Percentiles rank a stretch among this genome's conserved stretches.
These are phyloP conservation scores for Syndactyla subalaris DNA, from an alignment of 2,797 vertebrate species.

Conservation along the genomic window DNA sequence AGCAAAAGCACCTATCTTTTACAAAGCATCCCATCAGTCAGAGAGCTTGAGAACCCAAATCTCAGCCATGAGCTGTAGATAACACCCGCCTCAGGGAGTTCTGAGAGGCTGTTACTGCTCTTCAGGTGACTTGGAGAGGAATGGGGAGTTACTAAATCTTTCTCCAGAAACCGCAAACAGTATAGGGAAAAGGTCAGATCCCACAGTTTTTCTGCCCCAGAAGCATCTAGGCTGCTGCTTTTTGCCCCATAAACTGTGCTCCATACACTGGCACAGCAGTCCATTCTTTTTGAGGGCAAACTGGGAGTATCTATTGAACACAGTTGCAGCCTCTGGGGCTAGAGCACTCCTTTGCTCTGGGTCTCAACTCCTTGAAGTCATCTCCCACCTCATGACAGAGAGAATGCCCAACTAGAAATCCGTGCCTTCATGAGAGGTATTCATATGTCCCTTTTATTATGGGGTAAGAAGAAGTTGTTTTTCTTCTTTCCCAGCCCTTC, in stretches of 20 bases:
- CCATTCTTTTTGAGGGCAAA: not conserved
- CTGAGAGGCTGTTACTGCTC: not conserved
- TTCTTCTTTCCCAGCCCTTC: not conserved
- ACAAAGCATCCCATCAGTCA: not conserved
- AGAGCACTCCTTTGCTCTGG: not conserved
- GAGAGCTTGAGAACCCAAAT: not conserved
- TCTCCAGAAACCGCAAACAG: not conserved
- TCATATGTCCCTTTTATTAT: rapidly evolving
- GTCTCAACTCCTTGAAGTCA: not conserved
- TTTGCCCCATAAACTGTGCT: not conserved
- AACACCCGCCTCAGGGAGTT: not conserved
- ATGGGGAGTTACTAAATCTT: not conserved
- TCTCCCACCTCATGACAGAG: not conserved
- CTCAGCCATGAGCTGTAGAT: not conserved
- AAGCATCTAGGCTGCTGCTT: not conserved
- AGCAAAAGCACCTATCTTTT: not conserved
- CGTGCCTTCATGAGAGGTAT: not conserved
- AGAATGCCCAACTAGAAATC: not conserved
- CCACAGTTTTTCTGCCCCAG: not conserved
- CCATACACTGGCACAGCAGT: no score
- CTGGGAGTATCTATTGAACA: not conserved
- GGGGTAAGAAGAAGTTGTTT: not conserved
- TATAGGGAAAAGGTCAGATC: not conserved
- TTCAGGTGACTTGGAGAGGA: not conserved
- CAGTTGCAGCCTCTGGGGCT: rapidly evolving